phyloP scores from a whole-genome alignment of 2,888 invertebrate genomes.

The Amaurobius ferox region DNA sequence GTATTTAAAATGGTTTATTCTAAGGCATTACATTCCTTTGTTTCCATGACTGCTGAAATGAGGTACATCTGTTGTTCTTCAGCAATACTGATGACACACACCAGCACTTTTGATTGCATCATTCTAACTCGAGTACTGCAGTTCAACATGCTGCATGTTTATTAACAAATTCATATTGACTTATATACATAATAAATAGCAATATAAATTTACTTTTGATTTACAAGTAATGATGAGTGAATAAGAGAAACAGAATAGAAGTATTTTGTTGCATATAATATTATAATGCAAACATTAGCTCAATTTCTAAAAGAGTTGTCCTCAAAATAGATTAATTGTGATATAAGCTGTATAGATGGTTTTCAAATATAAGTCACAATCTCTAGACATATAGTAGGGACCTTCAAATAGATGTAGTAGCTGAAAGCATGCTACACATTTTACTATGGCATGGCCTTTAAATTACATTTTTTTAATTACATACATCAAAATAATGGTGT shows the following conservation, averaged over 20 bases:
- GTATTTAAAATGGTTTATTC: conserved; percentile 56
- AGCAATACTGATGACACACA: conserved; percentile 27
- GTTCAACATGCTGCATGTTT: conserved; percentile 1
- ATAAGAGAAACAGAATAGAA: neutral
- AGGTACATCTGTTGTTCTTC: conserved; percentile 38
- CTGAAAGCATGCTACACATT: too few species aligned
- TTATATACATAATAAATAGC: conserved; percentile 60
- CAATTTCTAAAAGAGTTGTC: neutral
- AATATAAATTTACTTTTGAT: conserved; percentile 27
- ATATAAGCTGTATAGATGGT: too few species aligned
- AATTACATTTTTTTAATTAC: too few species aligned
- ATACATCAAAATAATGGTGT: too few species aligned
- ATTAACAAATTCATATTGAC: conserved; percentile 14
- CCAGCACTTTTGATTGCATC: conserved; percentile 31
- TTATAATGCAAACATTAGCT: neutral
- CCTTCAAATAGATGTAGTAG: too few species aligned
- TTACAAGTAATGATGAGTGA: conserved; percentile 7
- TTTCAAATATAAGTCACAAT: too few species aligned
- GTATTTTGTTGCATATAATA: neutral
- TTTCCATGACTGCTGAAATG: conserved; percentile 47
- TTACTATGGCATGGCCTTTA: too few species aligned
- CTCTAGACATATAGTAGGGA: too few species aligned
- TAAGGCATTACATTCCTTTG: conserved; percentile 62
- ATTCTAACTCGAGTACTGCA: neutral
- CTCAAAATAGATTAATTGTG: neutral